phyloP scores from a whole-genome alignment of 2,797 vertebrate genomes.

The Alectoris magna region DNA sequence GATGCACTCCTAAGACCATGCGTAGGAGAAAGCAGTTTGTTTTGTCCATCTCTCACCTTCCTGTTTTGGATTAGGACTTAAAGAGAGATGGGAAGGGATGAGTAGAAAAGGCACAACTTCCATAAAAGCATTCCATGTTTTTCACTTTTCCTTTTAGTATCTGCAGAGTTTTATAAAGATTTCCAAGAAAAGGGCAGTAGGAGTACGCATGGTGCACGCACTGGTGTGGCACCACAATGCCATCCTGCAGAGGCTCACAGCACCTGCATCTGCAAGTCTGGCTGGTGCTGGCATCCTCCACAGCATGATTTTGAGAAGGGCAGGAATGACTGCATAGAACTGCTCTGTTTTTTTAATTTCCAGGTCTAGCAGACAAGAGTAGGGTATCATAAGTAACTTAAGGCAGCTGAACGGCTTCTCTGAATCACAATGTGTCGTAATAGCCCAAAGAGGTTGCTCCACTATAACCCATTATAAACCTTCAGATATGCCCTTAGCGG shows the following conservation, averaged over 20 bases:
- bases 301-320: background rate
- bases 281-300: background rate
- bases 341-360: background rate
- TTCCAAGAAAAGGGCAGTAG: no score
- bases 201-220: background rate
- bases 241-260: background rate
- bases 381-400: background rate
- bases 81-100: no score
- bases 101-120: no score
- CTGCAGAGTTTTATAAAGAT: no score
- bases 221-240: fast-evolving
- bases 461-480: background rate
- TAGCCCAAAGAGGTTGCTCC: constrained; percentile 15
- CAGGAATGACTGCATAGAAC: background rate
- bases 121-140: no score
- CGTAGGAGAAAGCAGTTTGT: no score
- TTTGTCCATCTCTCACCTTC: no score
- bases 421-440: background rate
- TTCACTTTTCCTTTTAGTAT: no score
- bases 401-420: background rate
- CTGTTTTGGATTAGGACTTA: no score
- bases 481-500: background rate
- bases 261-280: background rate
- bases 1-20: no score
- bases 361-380: background rate